A percentile compares a stretch with the other conserved stretches of the same genome.
These are phyloP conservation scores for Rhipidura dahli DNA, from an alignment of 2,113 vertebrate species.

Conservation along the genomic window DNA sequence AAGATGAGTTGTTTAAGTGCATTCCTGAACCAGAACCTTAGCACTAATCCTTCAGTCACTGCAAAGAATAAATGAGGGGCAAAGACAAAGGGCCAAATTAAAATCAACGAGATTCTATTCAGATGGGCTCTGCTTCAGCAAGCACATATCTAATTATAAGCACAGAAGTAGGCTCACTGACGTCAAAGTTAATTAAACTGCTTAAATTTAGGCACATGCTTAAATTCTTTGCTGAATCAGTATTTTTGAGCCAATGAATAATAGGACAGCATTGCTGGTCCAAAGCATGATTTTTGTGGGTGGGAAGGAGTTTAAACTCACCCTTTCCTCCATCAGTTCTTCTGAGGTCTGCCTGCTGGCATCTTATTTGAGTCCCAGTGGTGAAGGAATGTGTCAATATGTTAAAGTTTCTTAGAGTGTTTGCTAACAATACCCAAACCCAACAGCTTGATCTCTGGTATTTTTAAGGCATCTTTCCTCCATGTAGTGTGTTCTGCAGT, in stretches of 20 bases:
- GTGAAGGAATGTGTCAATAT: not conserved
- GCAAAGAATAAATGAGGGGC: constrained; percentile 53
- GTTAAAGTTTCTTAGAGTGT: not conserved
- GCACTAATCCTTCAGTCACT: constrained; percentile 23
- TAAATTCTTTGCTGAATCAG: constrained; percentile 64
- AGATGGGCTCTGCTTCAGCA: constrained; percentile 58
- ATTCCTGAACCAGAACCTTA: constrained; percentile 52
- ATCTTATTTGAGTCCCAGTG: not conserved
- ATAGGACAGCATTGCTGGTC: not conserved
- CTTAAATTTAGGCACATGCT: constrained; percentile 65
- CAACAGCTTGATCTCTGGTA: not conserved
- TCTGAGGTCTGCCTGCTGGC: not conserved
- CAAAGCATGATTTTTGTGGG: not conserved
- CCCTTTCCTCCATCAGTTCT: not conserved
- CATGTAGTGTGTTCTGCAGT: not conserved
- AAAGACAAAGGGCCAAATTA: constrained; percentile 65
- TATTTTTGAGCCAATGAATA: not conserved
- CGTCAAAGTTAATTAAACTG: constrained; percentile 66
- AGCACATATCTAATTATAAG: constrained; percentile 60
- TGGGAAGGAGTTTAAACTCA: not conserved
- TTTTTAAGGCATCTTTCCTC: not conserved
- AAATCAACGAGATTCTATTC: constrained; percentile 57
- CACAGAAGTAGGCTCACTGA: constrained; percentile 51
- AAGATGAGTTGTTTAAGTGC: constrained; percentile 26
- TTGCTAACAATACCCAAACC: not conserved